Evolutionary conservation across 2,113 vertebrate species (phyloP).

Genomic region (Gymnogyps californianus): DNA sequence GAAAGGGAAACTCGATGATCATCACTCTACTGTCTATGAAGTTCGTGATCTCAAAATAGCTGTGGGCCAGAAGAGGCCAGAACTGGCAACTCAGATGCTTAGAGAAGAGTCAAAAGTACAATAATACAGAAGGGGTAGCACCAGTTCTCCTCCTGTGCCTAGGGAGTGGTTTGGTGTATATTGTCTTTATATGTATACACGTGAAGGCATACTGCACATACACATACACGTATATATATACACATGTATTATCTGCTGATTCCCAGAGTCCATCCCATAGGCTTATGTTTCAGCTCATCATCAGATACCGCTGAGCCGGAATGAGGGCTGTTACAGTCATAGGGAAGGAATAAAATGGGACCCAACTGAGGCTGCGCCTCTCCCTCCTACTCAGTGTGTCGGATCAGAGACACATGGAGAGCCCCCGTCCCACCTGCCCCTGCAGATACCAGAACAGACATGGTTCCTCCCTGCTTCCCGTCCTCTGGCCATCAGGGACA

Average conservation of each 20-base stretch:
- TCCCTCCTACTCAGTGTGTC: not conserved
- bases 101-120: not conserved
- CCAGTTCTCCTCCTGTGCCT: not conserved
- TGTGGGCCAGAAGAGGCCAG: not conserved
- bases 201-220: not conserved
- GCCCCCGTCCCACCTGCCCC: accelerated
- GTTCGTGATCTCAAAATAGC: not conserved
- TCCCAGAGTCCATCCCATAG: not conserved
- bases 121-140: not conserved
- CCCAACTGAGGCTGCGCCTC: not conserved
- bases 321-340: not conserved
- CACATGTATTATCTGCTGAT: not conserved
- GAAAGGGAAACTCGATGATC: not conserved
- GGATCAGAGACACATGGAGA: not conserved
- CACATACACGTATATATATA: accelerated
- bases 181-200: not conserved
- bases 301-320: not conserved
- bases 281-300: not conserved
- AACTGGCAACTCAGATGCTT: not conserved
- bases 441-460: not conserved
- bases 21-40: not conserved
- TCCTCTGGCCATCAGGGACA: not conserved
- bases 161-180: not conserved
- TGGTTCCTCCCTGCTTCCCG: not conserved
- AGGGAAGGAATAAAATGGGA: not conserved